Conservation (phyloP, 2,113 vertebrate species). For the Corydoras maculifer region DNA sequence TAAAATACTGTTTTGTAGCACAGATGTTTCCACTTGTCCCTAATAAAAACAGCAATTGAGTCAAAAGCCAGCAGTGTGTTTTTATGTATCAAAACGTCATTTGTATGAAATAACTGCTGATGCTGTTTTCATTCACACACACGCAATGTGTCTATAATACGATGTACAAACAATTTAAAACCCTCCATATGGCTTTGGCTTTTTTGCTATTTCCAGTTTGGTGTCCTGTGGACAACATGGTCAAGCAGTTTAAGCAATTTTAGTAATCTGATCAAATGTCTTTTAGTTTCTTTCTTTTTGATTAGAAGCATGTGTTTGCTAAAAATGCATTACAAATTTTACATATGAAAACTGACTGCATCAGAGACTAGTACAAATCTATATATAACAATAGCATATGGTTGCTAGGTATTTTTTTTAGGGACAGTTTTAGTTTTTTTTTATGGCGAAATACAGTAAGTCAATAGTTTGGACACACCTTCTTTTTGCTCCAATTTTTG, state of each 20-base stretch:
- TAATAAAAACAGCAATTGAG: constrained; percentile 22
- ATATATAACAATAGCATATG: too few species aligned
- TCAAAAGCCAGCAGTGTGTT: constrained; percentile 15
- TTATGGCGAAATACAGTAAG: too few species aligned
- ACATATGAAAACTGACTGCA: too few species aligned
- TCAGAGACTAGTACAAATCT: not conserved
- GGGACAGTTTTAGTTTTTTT: too few species aligned
- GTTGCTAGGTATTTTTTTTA: too few species aligned
- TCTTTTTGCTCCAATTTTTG: too few species aligned
- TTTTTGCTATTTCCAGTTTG: not conserved
- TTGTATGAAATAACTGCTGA: constrained; percentile 15
- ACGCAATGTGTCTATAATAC: constrained; percentile 6
- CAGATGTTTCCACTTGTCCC: constrained; percentile 45
- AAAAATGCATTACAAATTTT: too few species aligned
- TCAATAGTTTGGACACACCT: too few species aligned
- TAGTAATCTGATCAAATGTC: not conserved
- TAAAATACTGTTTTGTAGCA: constrained; percentile 20
- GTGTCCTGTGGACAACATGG: not conserved
- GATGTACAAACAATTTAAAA: not conserved
- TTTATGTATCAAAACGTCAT: constrained; percentile 30
- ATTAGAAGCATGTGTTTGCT: too few species aligned
- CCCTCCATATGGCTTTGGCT: not conserved
- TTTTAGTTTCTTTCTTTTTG: too few species aligned
- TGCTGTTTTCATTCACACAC: not conserved
- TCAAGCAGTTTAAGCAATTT: not conserved